Evolutionary conservation across 2,797 vertebrate species (phyloP).

Genomic region (Squalus acanthias): DNA sequence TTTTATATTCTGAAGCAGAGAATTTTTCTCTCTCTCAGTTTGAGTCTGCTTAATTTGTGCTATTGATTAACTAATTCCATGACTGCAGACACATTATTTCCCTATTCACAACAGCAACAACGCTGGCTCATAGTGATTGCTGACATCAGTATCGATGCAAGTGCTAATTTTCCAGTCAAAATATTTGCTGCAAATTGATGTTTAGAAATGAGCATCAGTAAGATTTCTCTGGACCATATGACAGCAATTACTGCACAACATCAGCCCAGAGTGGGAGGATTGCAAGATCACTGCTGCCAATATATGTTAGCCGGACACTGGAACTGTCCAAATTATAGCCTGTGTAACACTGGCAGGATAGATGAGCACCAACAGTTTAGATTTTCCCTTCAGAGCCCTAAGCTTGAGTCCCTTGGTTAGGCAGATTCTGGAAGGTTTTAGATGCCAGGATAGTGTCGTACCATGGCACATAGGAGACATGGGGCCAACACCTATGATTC

Average conservation of each 20-base stretch:
- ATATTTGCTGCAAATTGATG: conserved; percentile 37
- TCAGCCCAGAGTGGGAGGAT: not conserved
- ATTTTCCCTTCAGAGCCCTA: not conserved
- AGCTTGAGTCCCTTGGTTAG: not conserved
- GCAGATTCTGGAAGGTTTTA: not conserved
- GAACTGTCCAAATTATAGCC: not conserved
- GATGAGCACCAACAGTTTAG: not conserved
- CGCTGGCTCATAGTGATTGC: conserved; percentile 22
- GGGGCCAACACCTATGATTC: conserved; percentile 3
- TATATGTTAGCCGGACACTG: not conserved
- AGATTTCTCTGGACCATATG: conserved; percentile 31
- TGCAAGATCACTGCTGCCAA: not conserved
- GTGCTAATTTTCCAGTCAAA: conserved; percentile 36
- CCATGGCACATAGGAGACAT: not conserved
- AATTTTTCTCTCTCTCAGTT: not conserved
- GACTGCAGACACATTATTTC: conserved; percentile 36
- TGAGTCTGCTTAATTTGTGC: conserved; percentile 9
- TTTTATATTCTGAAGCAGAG: not conserved
- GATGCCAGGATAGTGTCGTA: not conserved
- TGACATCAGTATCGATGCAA: conserved; percentile 32
- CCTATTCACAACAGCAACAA: conserved; percentile 12
- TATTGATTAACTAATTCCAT: conserved; percentile 33
- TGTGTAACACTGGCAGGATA: not conserved
- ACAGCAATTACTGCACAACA: conserved; percentile 32
- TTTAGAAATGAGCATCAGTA: conserved; percentile 36